Base-by-base conservation (phyloP, 2,113 vertebrate species). In the Apus apus region DNA sequence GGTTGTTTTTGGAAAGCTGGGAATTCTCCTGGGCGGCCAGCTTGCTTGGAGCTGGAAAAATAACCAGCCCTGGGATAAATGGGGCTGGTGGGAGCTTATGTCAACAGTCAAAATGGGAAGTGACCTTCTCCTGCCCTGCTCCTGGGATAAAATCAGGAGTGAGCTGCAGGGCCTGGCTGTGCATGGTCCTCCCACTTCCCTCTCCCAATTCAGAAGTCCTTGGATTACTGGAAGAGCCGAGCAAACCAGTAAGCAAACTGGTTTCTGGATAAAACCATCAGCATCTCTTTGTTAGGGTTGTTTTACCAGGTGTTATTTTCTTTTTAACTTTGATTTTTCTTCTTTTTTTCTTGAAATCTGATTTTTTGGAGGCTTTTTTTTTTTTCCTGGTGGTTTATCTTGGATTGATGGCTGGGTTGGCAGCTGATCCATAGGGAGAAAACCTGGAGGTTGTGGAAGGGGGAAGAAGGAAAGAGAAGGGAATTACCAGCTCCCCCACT, bases 51-150 rank as follows among this genome's bases (percentile, higher is more conserved):
- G 85, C 48, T 1, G 17, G 88, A 20, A 73, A 89, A 91, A 91
- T 48, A 62, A 30, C 46, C 70, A 15, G 29, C 68, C n/a, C 43
- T 9, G 66, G 94, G 91, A 89, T 70, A 58, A 73, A 85, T 25
- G 1, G 15, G 60, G 70, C 60, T 58, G 75, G 17, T 20, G 43
- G 74, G 79, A 93, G 91, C 88, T 88, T 67, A 81, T 85, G 91
- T 77, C 91, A 91, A 62, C 70, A 36, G 70, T 81, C 91, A 88
- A 90, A 93, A 71, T 22, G 75, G 91, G 66, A 72, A 43, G 64
- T 62, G 90, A 67, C 91, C 88, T 95, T 88, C 88, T 89, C 56
- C 72, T 16, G 14, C 58, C 26, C 18, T 2, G 11, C 34, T 15
- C 5, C 34, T 0, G 5, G 85, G 84, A 75, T 75, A 53, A 88